phyloP scores from a whole-genome alignment of 2,797 vertebrate species.

The Lepilemur septentrionalis region DNA sequence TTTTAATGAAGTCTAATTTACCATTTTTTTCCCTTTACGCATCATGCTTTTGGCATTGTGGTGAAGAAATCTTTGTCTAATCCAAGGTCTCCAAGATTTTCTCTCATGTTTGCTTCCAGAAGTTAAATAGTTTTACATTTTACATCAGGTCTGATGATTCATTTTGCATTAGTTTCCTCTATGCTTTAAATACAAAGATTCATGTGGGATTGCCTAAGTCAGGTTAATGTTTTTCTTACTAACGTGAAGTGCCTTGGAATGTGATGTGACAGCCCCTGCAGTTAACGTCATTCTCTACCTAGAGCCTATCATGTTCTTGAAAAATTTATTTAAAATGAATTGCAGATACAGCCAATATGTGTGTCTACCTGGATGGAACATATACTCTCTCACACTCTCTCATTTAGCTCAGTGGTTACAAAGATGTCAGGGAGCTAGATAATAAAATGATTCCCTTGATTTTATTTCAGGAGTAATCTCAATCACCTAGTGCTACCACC shows the following conservation, averaged over 20 bases:
- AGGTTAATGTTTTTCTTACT: not conserved
- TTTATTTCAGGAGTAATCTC: not conserved
- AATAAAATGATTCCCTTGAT: not conserved
- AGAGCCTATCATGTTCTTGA: not conserved
- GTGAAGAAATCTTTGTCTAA: not conserved
- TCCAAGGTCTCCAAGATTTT: not conserved
- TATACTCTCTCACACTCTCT: not conserved
- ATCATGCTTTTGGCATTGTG: not conserved
- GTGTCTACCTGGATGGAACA: not conserved
- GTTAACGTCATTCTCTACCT: not conserved
- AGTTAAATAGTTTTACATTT: too few relatives aligned
- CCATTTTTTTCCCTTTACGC: not conserved
- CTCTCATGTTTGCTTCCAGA: not conserved
- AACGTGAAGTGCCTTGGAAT: not conserved
- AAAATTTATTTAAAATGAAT: not conserved
- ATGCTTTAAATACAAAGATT: not conserved
- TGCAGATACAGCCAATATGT: not conserved
- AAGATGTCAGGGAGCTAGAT: not conserved
- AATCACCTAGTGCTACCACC: not conserved
- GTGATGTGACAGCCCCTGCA: not conserved
- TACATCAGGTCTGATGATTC: too few relatives aligned
- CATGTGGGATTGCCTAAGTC: not conserved
- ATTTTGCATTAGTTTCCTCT: not conserved
- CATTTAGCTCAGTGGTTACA: not conserved
- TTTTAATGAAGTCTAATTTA: not conserved